Base-by-base conservation (phyloP, 2,113 vertebrate genomes). In the Marmota flaviventris region DNA sequence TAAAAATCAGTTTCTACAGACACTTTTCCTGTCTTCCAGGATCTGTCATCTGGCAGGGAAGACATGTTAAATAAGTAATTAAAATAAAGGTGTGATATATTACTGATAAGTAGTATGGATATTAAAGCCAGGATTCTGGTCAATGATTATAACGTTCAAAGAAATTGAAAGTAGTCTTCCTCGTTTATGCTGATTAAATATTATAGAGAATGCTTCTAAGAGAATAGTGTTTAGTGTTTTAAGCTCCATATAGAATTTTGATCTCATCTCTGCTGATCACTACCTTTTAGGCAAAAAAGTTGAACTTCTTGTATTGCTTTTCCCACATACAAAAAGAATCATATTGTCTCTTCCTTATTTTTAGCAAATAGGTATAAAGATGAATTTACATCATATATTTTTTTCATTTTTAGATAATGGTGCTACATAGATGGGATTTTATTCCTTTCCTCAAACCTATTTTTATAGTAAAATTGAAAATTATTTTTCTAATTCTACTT, bases 381-480 rank as follows among this genome's bases (percentile, higher is more conserved):
- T 93, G 77, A 92, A 90, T 58, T 86, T 61, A 24, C 5, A 87
- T 29, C n/a, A 51, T 69, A 34, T 75, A 32, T 7, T 75, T 94
- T 84, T 84, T 79, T 61, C 22, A 53, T 45, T 78, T 93, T 89
- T 76, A 93, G 37, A 69, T 37, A 93, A 91, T 94, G 48, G 18
- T 87, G 32, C 32, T 91, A 78, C 11, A 76, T 77, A 82, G 82
- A 85, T 89, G 32, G 4, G 61, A 37, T 88, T 93, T 82, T 91
- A 51, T 81, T 92, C 9, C 14, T 95, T 93, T 61, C 18, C 16
- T 88, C 65, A 84, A 94, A 85, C 65, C 58, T 51, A 48, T 82
- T 94, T 97, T 91, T 92, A 91, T 84, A 5, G 20, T 65, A 65
- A 89, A 75, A 24, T 90, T 84, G 48, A 92, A 89, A 89, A 70